Percentiles rank a stretch among this genome's conserved stretches.
These are phyloP conservation scores for Okamejei kenojei DNA, from an alignment of 2,797 vertebrate species.

Conservation along the genomic window DNA sequence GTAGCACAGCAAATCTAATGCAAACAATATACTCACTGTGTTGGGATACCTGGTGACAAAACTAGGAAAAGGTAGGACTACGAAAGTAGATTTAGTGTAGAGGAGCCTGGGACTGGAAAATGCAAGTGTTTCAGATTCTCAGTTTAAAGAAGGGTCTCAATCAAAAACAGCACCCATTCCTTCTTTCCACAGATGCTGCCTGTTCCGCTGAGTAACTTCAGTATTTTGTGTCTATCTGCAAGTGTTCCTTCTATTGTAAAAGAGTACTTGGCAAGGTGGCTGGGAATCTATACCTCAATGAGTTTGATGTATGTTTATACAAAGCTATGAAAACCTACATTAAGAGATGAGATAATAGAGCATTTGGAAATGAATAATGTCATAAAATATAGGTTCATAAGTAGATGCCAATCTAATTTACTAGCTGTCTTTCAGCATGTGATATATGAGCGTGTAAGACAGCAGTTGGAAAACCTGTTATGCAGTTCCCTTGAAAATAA, in stretches of 20 bases:
- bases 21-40: background rate
- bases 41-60: background rate
- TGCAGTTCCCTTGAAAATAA: background rate
- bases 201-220: too few species aligned
- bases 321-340: background rate
- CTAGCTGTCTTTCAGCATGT: background rate
- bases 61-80: background rate
- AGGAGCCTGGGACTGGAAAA: background rate
- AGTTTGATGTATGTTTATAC: background rate
- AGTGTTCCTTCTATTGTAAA: background rate
- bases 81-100: background rate
- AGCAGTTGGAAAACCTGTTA: background rate
- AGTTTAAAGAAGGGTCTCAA: too few species aligned
- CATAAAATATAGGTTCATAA: background rate
- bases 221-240: background rate
- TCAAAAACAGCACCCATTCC: too few species aligned
- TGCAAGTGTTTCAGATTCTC: background rate
- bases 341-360: background rate
- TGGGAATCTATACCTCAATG: background rate
- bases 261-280: background rate
- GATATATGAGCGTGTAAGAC: background rate
- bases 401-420: background rate
- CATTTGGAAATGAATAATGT: background rate
- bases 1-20: background rate
- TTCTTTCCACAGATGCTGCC: too few species aligned